Evolutionary conservation across 2,888 invertebrate genomes (phyloP).

Genomic region (Oscheius sp.): DNA sequence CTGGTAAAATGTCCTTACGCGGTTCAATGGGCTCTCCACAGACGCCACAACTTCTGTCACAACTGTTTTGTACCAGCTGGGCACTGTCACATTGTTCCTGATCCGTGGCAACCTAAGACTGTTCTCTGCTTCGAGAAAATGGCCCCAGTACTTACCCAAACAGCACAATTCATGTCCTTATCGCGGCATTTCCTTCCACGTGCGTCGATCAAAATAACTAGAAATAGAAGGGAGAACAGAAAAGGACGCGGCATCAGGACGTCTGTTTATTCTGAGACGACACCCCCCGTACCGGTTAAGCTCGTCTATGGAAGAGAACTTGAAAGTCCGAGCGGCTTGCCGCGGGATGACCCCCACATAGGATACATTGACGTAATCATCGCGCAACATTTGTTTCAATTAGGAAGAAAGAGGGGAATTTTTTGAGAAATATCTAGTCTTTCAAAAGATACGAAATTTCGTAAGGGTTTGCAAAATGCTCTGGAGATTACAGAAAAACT

Average conservation of each 20-base stretch:
- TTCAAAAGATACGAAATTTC: too few species aligned
- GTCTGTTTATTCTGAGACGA: slow-evolving; percentile 15
- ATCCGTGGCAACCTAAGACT: slow-evolving; percentile 30
- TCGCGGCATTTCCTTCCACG: slow-evolving; percentile 50
- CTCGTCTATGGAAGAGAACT: slow-evolving; percentile 17
- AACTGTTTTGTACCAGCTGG: slow-evolving; percentile 58
- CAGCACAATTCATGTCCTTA: slow-evolving; percentile 69
- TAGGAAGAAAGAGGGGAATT: too few species aligned
- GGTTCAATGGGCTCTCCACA: slow-evolving; percentile 59
- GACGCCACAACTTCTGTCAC: slow-evolving; percentile 56
- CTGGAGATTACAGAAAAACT: too few species aligned
- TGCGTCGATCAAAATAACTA: not conserved
- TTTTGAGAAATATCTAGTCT: too few species aligned
- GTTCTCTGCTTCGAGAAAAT: not conserved
- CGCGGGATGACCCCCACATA: not conserved
- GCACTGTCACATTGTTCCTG: slow-evolving; percentile 46
- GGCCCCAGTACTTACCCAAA: slow-evolving; percentile 43
- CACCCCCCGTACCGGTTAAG: slow-evolving; percentile 30
- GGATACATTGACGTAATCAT: too few species aligned
- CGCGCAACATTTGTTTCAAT: too few species aligned
- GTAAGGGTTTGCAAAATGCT: too few species aligned
- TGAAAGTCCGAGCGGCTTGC: slow-evolving; percentile 11
- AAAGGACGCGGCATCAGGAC: not conserved
- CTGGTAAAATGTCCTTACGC: too few species aligned
- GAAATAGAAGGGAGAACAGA: not conserved